A percentile compares a stretch with the other conserved stretches of the same genome.
These are phyloP conservation scores for Urocitellus parryii DNA, from an alignment of 2,113 vertebrate species.

Conservation along the genomic window DNA sequence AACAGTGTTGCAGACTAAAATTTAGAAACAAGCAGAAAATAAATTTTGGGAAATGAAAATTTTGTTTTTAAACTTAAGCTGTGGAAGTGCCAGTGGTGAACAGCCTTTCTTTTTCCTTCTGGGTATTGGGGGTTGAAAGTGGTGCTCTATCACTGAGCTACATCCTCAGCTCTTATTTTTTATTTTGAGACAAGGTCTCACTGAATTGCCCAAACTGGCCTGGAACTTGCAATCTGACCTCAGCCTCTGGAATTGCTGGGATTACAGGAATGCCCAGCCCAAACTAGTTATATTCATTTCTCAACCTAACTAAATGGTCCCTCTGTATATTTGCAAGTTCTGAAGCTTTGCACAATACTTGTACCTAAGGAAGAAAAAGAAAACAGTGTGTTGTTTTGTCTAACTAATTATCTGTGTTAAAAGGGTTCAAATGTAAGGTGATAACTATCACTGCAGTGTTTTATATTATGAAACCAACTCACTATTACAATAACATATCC, in stretches of 20 bases:
- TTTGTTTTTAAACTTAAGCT: neutral
- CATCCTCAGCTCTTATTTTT: too few relatives aligned
- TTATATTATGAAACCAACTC: neutral
- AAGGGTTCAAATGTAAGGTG: neutral
- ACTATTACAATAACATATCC: neutral
- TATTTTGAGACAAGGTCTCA: too few relatives aligned
- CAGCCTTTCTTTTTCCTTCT: neutral
- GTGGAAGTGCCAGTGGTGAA: neutral
- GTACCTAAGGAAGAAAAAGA: neutral
- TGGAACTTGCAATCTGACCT: too few relatives aligned
- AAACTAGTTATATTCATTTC: conserved; percentile 8
- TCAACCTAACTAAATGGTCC: neutral
- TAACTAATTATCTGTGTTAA: neutral
- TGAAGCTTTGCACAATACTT: neutral
- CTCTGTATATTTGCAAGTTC: neutral
- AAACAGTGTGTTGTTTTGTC: neutral
- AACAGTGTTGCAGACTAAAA: neutral
- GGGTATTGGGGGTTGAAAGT: too few relatives aligned
- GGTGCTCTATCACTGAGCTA: too few relatives aligned
- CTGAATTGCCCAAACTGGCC: too few relatives aligned
- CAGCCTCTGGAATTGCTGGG: too few relatives aligned
- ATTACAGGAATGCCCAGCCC: neutral
- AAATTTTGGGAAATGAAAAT: neutral
- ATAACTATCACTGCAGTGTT: neutral
- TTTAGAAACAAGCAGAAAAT: neutral